Evolutionary conservation across 2,797 vertebrate species (phyloP), one percentile per base, ranked within the genome.

Genomic region (Sylvilagus floridanus): DNA sequence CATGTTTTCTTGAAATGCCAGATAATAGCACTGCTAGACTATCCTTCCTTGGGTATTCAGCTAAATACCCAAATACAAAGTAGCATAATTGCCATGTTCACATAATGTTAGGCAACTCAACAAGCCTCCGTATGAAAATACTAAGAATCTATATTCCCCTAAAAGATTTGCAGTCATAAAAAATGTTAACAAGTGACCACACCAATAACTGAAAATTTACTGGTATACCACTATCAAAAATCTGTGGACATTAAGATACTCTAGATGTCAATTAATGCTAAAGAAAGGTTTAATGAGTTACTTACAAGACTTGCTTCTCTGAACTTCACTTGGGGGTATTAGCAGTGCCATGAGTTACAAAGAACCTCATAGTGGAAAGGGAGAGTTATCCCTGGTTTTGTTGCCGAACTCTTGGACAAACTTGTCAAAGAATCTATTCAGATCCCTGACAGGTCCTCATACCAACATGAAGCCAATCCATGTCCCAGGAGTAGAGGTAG

Each of bases 371-470:
- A 21, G 2, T 11, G 13, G 21, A 78, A 24, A 62, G n/a, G 42
- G 21, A 91, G 28, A 68, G 50, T 47, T 60, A 84, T 57, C n/a
- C 11, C 68, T 90, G n/a, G 28, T 93, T 96, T 69, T 72, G 37
- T 4, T 65, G 30, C 85, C 62, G 76, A 85, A 2, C 7, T 94
- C 75, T 5, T 12, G 10, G 4, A 81, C 14, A 63, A 21, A 54
- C 10, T n/a, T 57, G 24, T 10, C 79, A 42, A 88, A 84, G 14
- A 89, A 77, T 54, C 71, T 66, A 26, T 54, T 22, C 35, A 88
- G 19, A 81, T 60, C n/a, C 52, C 60, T 17, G 13, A 82, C 16
- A 5, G 13, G 54, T 75, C 69, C 24, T 47, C 78, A n/a, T 24
- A 69, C 47, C 71, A 76, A 75, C 57, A 75, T 24, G 3, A 87